Base-by-base conservation (phyloP, 2,888 invertebrate species). In the Argynnis bischoffii region DNA sequence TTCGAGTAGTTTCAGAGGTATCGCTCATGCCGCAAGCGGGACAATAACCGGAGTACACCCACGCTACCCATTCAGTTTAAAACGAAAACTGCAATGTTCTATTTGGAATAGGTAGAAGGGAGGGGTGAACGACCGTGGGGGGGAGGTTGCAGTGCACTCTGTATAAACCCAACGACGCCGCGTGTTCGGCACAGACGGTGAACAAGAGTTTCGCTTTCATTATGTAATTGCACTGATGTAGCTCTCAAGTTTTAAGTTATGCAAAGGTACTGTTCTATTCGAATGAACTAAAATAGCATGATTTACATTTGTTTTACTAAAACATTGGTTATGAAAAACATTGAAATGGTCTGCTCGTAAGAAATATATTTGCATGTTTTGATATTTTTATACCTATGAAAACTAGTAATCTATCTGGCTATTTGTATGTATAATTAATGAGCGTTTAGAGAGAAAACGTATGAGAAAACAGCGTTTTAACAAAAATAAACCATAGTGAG, bases 161-260 rank as follows among this genome's bases (percentile, higher is more conserved):
- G 85, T 86, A 86, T 85, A 86, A 88, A 84, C 82, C 55, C 82
- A 84, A 81, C 83, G 75, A 81, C 81, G 83, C 87, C 84, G 77
- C 71, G 70, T 74, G 74, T 78, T 77, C 79, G 78, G 72, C 63
- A 66, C 76, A 76, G 75, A 79, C 74, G 64, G 47, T 64, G 57
- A 65, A 76, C 77, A 76, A 70, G 75, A 74, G 76, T 74, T 75
- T 77, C 74, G 74, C 75, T 75, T 72, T 66, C 72, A 72, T 75
- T 68, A 66, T 61, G 55, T 59, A 68, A 67, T 64, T 56, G 50
- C 53, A 69, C 69, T 69, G 69, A 59, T 70, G 65, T 73, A 73
- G 64, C 26, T 57, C 15, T 41, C 16, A 50, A 54, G 46, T 67
- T 65, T 64, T 54, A 31, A 67, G 61, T 54, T 21, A 63, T 66